Evolutionary conservation across 2,797 vertebrate genomes (phyloP).

Genomic region (Aldrovandia affinis): DNA sequence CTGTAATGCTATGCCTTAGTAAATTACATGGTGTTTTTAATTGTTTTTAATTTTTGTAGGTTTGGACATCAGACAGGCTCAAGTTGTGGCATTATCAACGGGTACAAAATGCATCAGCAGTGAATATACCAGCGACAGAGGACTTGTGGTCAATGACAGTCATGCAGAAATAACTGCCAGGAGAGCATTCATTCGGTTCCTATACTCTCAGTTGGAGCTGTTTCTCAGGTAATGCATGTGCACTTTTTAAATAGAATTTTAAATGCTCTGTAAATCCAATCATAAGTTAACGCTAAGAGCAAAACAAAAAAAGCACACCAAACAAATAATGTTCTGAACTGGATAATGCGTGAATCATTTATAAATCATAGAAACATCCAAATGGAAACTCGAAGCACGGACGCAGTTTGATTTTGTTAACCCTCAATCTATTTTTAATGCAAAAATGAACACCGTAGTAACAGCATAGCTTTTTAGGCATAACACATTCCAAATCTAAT

Average conservation of each 20-base stretch:
- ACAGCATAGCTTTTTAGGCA: background rate
- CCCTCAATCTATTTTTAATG: background rate
- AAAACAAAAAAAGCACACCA: too few relatives aligned
- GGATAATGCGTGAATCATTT: too few relatives aligned
- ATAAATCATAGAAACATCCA: too few relatives aligned
- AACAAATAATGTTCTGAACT: too few relatives aligned
- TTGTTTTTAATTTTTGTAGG: conserved; percentile 65
- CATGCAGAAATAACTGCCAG: conserved; percentile 85
- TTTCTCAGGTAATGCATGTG: conserved; percentile 76
- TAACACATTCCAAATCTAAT: background rate
- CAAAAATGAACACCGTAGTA: background rate
- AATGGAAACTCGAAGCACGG: background rate
- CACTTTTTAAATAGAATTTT: background rate
- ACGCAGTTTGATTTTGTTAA: background rate
- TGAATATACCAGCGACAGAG: conserved; percentile 71
- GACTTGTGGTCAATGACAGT: conserved; percentile 78
- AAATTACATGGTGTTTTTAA: too few relatives aligned
- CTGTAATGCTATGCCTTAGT: background rate
- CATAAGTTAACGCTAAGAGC: too few relatives aligned
- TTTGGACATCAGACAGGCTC: conserved; percentile 81
- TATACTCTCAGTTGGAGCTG: conserved; percentile 86
- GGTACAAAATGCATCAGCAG: conserved; percentile 86
- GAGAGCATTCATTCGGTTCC: conserved; percentile 84
- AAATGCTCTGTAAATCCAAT: background rate
- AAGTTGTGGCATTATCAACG: conserved; percentile 84